Conservation (phyloP, 2,113 vertebrate species). For the Oenanthe oenanthe region DNA sequence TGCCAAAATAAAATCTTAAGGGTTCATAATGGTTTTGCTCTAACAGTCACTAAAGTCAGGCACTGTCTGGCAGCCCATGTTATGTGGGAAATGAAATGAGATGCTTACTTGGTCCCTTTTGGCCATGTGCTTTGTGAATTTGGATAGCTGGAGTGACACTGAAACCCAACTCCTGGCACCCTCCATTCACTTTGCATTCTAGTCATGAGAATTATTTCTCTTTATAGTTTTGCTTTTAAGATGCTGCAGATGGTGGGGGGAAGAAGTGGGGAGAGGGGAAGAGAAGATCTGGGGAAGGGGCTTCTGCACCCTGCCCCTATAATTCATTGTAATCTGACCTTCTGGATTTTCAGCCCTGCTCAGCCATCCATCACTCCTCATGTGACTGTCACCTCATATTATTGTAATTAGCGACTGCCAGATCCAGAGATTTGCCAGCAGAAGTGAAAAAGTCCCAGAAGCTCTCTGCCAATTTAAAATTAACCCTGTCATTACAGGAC, state of each 20-base stretch:
- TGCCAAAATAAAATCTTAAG: not conserved
- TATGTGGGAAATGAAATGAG: not conserved
- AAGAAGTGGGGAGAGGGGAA: not conserved
- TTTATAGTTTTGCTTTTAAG: not conserved
- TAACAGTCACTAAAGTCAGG: not conserved
- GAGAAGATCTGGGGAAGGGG: not conserved
- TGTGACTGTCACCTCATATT: not conserved
- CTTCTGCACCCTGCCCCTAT: not conserved
- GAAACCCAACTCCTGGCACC: not conserved
- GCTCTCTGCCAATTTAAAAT: not conserved
- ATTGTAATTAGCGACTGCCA: constrained; percentile 20
- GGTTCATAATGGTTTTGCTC: not conserved
- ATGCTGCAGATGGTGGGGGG: not conserved
- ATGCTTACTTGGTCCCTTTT: not conserved
- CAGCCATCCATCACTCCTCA: not conserved
- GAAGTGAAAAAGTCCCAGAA: not conserved
- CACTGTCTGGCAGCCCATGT: not conserved
- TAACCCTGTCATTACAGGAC: not conserved
- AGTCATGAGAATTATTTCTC: not conserved
- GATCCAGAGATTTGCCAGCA: not conserved
- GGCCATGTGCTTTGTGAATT: not conserved
- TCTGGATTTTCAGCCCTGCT: not conserved
- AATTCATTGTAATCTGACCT: not conserved
- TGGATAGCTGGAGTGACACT: not conserved
- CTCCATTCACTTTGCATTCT: not conserved